These are phyloP conservation scores for Listronotus oregonensis DNA, from an alignment of 1,140 invertebrate species.

Conservation along the genomic window DNA sequence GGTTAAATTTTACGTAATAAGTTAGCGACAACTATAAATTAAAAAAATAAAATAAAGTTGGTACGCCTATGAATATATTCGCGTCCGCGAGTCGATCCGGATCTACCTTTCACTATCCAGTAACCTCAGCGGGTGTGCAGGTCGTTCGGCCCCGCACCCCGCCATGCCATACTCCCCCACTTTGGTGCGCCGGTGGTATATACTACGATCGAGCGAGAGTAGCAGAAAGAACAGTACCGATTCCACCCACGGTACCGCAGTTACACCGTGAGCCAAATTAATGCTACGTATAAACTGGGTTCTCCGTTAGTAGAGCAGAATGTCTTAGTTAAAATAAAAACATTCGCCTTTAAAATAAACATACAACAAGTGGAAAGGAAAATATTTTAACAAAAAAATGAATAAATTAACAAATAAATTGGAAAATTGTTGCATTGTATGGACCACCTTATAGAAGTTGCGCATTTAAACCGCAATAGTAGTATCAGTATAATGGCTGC, in stretches of 20 bases:
- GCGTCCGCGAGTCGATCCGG: slow-evolving; percentile 41
- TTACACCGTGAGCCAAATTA: slow-evolving; percentile 17
- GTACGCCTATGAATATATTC: slow-evolving; percentile 30
- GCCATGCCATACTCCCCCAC: slow-evolving; percentile 11
- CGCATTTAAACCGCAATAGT: slow-evolving; percentile 42
- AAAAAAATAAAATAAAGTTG: too few species aligned
- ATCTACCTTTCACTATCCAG: slow-evolving; percentile 54
- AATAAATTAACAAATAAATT: too few species aligned
- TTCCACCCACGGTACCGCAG: slow-evolving; percentile 48
- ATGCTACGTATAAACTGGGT: background rate
- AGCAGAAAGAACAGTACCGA: slow-evolving; percentile 43
- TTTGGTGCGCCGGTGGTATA: background rate
- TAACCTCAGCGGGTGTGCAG: slow-evolving; percentile 45
- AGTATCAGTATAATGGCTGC: background rate
- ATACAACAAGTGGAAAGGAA: too few species aligned
- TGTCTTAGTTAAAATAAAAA: too few species aligned
- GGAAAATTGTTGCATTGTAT: too few species aligned
- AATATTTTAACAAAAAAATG: too few species aligned
- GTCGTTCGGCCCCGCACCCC: slow-evolving; percentile 37
- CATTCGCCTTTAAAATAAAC: too few species aligned
- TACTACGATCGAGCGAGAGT: slow-evolving; percentile 19
- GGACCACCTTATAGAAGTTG: slow-evolving; percentile 42
- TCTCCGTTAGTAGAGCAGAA: background rate
- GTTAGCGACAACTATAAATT: too few species aligned
- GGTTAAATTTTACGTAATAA: too few species aligned